Percentiles rank a stretch among this genome's conserved stretches.
Conservation (phyloP, 2,797 vertebrate species). For the Hydrolagus colliei region DNA sequence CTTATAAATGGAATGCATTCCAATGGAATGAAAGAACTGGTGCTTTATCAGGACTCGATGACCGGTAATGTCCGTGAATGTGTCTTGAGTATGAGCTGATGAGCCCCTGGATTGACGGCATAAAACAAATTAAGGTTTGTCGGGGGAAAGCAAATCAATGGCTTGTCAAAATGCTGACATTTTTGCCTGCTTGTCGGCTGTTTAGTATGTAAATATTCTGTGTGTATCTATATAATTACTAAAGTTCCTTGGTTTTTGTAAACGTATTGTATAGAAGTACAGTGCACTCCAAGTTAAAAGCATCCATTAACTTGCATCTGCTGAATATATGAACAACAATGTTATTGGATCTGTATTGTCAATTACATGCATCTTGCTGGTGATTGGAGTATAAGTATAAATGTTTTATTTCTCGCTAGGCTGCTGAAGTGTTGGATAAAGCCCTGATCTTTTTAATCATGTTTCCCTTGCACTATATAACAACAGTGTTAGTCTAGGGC, state of each 20-base stretch:
- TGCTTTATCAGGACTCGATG: neutral
- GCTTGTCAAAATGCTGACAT: neutral
- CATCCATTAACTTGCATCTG: neutral
- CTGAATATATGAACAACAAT: conserved; percentile 3
- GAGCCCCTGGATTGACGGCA: neutral
- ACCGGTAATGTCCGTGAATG: neutral
- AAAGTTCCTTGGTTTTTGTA: neutral
- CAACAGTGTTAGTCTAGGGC: neutral
- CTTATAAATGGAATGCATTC: neutral
- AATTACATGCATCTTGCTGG: neutral
- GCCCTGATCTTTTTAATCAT: neutral
- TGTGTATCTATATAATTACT: neutral
- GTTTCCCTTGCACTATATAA: neutral
- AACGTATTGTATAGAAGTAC: neutral
- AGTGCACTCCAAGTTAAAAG: neutral
- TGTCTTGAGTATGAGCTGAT: neutral
- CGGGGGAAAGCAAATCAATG: neutral
- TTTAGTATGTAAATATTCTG: conserved; percentile 15
- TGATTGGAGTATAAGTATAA: neutral
- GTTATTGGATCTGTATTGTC: too few relatives aligned
- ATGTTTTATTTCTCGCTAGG: neutral
- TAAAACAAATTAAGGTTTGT: neutral
- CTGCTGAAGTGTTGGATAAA: conserved; percentile 1
- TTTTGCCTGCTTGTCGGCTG: neutral
- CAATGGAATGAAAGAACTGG: neutral